These are phyloP conservation scores for Darevskia nairensis DNA, from an alignment of 2,797 vertebrate species.

Conservation along the genomic window DNA sequence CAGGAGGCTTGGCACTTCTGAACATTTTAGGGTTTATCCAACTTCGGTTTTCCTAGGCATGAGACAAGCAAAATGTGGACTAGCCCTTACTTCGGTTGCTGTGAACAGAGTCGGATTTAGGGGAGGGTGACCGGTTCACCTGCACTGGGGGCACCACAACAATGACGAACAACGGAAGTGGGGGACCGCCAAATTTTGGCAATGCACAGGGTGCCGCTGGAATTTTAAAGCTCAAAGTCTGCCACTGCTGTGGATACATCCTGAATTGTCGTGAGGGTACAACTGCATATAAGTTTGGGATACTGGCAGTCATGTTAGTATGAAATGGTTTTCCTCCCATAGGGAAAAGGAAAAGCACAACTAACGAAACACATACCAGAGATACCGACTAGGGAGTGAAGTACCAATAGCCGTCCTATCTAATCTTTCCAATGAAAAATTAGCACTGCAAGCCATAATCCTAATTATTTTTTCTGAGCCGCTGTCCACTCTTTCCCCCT, in stretches of 20 bases:
- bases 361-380: constrained; percentile 12
- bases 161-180: no score
- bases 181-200: no score
- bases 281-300: not conserved
- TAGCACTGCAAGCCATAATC: not conserved
- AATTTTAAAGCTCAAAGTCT: no score
- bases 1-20: not conserved
- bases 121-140: no score
- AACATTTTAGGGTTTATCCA: not conserved
- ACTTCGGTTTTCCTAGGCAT: no score
- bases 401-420: not conserved
- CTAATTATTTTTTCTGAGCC: not conserved
- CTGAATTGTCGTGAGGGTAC: not conserved
- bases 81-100: no score
- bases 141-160: no score
- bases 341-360: constrained; percentile 8
- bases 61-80: no score
- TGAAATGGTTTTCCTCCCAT: constrained; percentile 11
- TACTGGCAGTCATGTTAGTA: not conserved
- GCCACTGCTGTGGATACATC: not conserved
- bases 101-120: no score
- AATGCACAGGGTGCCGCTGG: no score
- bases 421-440: constrained; percentile 19
- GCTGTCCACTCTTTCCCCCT: constrained; percentile 32
- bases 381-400: not conserved